Conservation (phyloP, 2,888 invertebrate species). For the Odontomyia ornata region DNA sequence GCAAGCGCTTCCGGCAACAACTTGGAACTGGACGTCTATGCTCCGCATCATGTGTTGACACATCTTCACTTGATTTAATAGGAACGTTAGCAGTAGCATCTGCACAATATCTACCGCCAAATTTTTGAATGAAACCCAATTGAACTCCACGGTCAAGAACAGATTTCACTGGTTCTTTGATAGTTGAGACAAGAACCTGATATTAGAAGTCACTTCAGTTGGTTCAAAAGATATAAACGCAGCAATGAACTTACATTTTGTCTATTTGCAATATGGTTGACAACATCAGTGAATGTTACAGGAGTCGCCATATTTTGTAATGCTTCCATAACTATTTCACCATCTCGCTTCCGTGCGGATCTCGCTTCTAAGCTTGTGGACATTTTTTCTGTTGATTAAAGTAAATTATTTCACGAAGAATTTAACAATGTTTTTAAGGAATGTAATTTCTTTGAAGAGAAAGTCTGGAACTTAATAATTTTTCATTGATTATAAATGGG, state of each 20-base stretch:
- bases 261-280: not conserved
- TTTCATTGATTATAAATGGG: too few species aligned
- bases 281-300: conserved; percentile 1
- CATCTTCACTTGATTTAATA: too few species aligned
- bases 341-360: not conserved
- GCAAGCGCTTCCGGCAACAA: not conserved
- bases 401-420: too few species aligned
- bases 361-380: not conserved
- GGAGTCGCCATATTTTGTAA: not conserved
- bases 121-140: conserved; percentile 2
- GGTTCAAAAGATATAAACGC: too few species aligned
- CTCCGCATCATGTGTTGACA: not conserved
- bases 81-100: too few species aligned
- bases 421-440: too few species aligned
- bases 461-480: too few species aligned
- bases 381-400: not conserved
- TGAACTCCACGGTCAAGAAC: not conserved
- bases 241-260: not conserved
- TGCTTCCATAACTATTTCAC: conserved; percentile 11
- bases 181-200: not conserved
- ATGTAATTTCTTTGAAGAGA: too few species aligned
- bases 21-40: not conserved
- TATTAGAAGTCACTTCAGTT: not conserved
- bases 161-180: conserved; percentile 8
- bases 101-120: not conserved